A percentile compares a stretch with the other conserved stretches of the same genome.
Conservation (phyloP, 2,888 invertebrate species). For the Gymnoscelis rufifasciata region DNA sequence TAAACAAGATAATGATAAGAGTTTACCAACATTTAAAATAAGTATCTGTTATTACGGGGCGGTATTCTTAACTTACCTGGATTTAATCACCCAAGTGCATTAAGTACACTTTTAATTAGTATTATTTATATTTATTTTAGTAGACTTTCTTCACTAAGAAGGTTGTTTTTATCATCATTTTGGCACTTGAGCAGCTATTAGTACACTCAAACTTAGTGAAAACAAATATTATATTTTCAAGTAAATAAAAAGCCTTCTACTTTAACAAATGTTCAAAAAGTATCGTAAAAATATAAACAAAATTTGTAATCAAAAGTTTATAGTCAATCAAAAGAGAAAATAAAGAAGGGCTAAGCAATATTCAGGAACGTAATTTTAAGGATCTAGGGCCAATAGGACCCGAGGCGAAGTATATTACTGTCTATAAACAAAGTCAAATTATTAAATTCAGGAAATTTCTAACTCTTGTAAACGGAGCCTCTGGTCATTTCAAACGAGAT, state of each 20-base stretch:
- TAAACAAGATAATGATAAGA: too few species aligned
- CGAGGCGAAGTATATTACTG: slow-evolving; percentile 41
- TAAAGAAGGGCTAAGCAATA: slow-evolving; percentile 36
- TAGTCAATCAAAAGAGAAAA: slow-evolving; percentile 45
- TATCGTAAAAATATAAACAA: slow-evolving; percentile 43
- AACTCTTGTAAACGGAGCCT: slow-evolving; percentile 39
- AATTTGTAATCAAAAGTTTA: slow-evolving; percentile 51
- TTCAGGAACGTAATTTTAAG: slow-evolving; percentile 32
- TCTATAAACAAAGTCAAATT: slow-evolving; percentile 57
- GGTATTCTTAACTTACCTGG: too few species aligned
- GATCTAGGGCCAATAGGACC: slow-evolving; percentile 31
- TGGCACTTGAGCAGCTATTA: too few species aligned
- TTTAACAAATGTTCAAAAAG: too few species aligned
- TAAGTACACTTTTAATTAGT: not conserved
- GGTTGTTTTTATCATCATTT: too few species aligned
- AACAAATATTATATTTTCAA: too few species aligned
- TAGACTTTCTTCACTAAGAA: not conserved
- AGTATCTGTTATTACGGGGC: too few species aligned
- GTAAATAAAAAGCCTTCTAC: too few species aligned
- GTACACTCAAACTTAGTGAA: too few species aligned
- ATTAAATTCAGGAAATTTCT: slow-evolving; percentile 56
- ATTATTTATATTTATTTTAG: not conserved
- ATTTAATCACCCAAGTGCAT: too few species aligned
- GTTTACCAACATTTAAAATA: too few species aligned
- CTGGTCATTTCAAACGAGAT: slow-evolving; percentile 24